Conservation (phyloP, 2,888 invertebrate species). For the Lithodes maja region DNA sequence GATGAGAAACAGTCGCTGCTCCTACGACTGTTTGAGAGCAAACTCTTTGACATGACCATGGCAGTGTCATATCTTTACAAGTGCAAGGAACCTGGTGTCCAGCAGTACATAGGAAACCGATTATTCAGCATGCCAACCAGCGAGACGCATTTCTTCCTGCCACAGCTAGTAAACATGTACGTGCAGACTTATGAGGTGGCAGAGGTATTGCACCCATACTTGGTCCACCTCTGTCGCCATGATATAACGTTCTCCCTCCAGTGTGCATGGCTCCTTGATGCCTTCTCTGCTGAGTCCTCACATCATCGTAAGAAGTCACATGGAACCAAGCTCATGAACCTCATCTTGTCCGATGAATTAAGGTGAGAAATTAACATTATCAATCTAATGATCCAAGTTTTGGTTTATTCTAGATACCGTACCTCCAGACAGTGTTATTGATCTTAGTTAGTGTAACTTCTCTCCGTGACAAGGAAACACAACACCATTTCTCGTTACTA, state of each 20-base stretch:
- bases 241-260: slow-evolving; percentile 97
- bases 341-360: slow-evolving; percentile 84
- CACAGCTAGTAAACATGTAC: slow-evolving; percentile 98
- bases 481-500: too few relatives aligned
- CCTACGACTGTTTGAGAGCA: slow-evolving; percentile 95
- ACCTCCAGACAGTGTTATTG: neutral
- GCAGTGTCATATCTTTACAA: slow-evolving; percentile 98
- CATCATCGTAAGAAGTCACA: slow-evolving; percentile 82
- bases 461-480: too few relatives aligned
- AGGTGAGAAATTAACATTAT: slow-evolving; percentile 72
- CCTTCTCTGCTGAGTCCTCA: slow-evolving; percentile 88
- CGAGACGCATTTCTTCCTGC: slow-evolving; percentile 98
- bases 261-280: slow-evolving; percentile 96
- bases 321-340: slow-evolving; percentile 83
- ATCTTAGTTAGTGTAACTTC: neutral
- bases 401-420: neutral
- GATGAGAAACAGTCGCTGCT: slow-evolving; percentile 77
- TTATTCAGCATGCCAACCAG: slow-evolving; percentile 94
- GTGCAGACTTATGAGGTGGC: slow-evolving; percentile 98
- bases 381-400: neutral
- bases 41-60: slow-evolving; percentile 98
- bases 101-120: slow-evolving; percentile 97
- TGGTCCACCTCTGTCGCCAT: slow-evolving; percentile 86
- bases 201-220: slow-evolving; percentile 90
- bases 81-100: slow-evolving; percentile 98